These are phyloP conservation scores for Tridacna crocea DNA, from an alignment of 2,888 invertebrate species.

Conservation along the genomic window DNA sequence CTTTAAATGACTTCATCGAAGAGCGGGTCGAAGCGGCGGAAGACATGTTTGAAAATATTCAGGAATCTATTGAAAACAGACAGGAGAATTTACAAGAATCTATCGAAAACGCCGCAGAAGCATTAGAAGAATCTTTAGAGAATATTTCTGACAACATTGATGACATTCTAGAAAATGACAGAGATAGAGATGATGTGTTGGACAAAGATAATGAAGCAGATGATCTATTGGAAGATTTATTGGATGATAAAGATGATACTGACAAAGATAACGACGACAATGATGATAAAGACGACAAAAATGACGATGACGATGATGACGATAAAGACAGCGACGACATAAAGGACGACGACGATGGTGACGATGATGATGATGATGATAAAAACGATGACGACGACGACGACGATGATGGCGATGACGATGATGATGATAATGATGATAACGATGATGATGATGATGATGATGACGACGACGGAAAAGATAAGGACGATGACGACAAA, in stretches of 20 bases:
- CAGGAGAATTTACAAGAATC: conserved; percentile 24
- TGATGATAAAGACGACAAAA: conserved; percentile 5
- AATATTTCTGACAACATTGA: conserved; percentile 14
- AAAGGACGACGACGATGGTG: conserved; percentile 1
- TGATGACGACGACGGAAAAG: conserved; percentile 8
- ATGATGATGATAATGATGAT: conserved; percentile 20
- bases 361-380: conserved; percentile 30
- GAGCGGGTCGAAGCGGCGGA: conserved; percentile 21
- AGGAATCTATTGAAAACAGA: conserved; percentile 12
- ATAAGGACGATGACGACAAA: conserved; percentile 11
- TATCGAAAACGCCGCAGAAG: conserved; percentile 18
- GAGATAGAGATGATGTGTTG: neutral
- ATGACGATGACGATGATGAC: conserved; percentile 15
- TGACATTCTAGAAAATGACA: conserved; percentile 1
- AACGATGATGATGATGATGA: conserved; percentile 21
- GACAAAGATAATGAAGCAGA: conserved; percentile 10
- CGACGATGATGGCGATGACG: conserved; percentile 9
- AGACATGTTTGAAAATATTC: conserved; percentile 27
- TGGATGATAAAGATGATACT: conserved; percentile 16
- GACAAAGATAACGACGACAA: conserved; percentile 5
- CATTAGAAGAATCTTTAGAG: conserved; percentile 21
- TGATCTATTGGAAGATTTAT: conserved; percentile 15
- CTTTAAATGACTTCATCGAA: conserved; percentile 29
- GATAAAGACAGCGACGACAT: conserved; percentile 11
- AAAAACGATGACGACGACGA: conserved; percentile 23